Conservation (phyloP, 2,113 vertebrate species). For the Craseonycteris thonglongyai region DNA sequence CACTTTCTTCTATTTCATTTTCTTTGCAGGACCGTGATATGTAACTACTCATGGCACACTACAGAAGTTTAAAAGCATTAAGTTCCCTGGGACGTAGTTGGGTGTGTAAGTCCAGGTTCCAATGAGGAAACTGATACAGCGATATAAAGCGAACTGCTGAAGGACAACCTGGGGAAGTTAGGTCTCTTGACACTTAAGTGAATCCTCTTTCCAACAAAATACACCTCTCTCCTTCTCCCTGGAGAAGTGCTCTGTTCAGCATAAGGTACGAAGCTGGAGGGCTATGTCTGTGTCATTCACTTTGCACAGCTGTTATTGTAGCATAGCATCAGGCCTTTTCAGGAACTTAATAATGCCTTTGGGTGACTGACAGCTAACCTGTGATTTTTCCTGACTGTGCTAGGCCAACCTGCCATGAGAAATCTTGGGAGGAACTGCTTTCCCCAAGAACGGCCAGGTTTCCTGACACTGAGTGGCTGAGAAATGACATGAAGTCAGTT, state of each 20-base stretch:
- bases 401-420: neutral
- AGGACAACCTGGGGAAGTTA: neutral
- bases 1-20: no score
- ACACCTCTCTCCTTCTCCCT: neutral
- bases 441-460: neutral
- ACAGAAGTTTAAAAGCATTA: neutral
- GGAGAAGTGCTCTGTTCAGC: neutral
- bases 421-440: neutral
- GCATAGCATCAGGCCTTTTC: neutral
- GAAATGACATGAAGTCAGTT: slow-evolving; percentile 1
- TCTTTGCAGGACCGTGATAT: neutral
- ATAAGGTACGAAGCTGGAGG: neutral
- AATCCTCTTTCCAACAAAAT: neutral
- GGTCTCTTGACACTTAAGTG: neutral
- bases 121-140: neutral
- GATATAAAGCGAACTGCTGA: neutral
- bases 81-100: neutral
- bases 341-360: neutral
- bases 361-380: neutral
- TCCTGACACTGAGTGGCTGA: slow-evolving; percentile 37
- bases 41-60: neutral
- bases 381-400: neutral
- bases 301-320: neutral
- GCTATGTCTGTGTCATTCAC: neutral
- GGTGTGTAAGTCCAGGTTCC: neutral